A percentile compares a stretch with the other conserved stretches of the same genome.
phyloP scores from a whole-genome alignment of 2,113 vertebrate species.

The Poicephalus gulielmi region DNA sequence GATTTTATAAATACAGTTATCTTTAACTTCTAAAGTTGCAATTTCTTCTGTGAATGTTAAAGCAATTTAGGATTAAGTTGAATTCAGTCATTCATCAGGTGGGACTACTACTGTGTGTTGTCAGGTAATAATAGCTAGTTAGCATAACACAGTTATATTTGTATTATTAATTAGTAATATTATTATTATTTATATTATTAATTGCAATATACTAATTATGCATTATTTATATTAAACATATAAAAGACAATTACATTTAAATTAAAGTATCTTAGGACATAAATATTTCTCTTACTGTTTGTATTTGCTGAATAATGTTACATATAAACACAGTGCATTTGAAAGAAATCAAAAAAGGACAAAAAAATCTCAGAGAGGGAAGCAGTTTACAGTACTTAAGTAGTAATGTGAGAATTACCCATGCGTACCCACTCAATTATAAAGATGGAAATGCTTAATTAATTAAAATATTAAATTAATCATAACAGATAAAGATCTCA shows the following conservation, averaged over 20 bases:
- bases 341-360: neutral
- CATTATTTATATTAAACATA: neutral
- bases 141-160: neutral
- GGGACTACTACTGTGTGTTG: neutral
- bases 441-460: constrained; percentile 39
- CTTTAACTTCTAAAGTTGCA: neutral
- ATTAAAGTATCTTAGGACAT: neutral
- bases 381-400: constrained; percentile 4
- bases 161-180: neutral
- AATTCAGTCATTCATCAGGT: neutral
- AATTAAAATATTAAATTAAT: constrained; percentile 52
- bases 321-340: neutral
- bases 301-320: neutral
- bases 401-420: constrained; percentile 40
- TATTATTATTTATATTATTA: neutral
- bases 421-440: constrained; percentile 35
- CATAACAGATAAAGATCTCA: neutral
- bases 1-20: neutral
- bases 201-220: neutral
- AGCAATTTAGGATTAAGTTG: neutral
- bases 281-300: constrained; percentile 2
- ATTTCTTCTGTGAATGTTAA: neutral
- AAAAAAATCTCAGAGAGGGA: neutral
- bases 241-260: neutral
- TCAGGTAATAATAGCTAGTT: neutral